Base-by-base conservation (phyloP, 2,888 invertebrate genomes). In the Cheilosia vernalis region DNA sequence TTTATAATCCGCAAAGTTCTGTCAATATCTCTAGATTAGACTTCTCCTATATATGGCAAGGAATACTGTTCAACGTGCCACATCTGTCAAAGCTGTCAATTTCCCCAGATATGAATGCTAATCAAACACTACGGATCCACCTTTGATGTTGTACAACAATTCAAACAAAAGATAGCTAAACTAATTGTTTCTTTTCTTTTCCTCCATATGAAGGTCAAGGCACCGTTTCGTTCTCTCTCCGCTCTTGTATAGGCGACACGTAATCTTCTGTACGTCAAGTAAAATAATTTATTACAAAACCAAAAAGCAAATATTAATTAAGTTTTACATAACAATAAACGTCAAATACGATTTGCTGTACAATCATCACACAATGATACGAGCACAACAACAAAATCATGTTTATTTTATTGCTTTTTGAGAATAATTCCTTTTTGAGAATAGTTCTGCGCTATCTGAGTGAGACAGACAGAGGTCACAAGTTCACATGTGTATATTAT, bases 251-350 rank as follows among this genome's bases (percentile, higher is more conserved):
- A 6, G 3, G 1, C 21, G 21, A 21, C 6, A 1, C 9, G 6
- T 47, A 17, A 17, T 19, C 17, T 2, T 19, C 44, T 21, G 19
- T 13, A 30, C 30, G 44, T 13, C 44, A 15, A 70, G 40, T 17
- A 24, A 5, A 51, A 51, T 40, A 72, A 72, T 61, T 42, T 15
- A 61, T 37, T 61, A 53, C 27, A 44, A 30, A 61, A 44, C 17
- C 53, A 42, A 44, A 42, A 61, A 53, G 24, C 72, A 53, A 72
- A 60, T 61, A 72, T 51, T 61, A 72, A 72, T 60, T 72, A 72
- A 60, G 61, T 27, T 72, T 72, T 53, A 61, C 72, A 63, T 72
- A 72, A 72, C 61, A 63, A 61, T 72, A 72, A 72, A 61, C 60
- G 30, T 72, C 72, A 42, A 60, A 37, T 30, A 33, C 30, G 30